Percentiles rank a stretch among this genome's conserved stretches.
Conservation (phyloP, 2,888 invertebrate species). For the Clunio marinus region DNA sequence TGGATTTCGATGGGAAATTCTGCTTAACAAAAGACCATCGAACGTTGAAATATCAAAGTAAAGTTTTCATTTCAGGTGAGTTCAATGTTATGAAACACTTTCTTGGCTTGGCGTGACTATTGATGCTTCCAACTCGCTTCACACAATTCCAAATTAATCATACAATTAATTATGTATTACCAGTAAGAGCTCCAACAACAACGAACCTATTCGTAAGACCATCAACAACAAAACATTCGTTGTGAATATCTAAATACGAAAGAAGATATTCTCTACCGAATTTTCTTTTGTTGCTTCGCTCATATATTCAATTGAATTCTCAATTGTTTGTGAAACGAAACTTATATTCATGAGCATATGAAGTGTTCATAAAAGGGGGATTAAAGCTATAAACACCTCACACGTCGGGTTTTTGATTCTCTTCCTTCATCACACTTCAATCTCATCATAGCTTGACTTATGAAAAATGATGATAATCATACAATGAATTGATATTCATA, state of each 20-base stretch:
- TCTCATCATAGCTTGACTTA: not conserved
- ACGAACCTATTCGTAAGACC: not conserved
- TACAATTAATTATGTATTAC: conserved; percentile 37
- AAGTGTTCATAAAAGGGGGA: conserved; percentile 12
- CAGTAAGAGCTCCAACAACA: too few relatives aligned
- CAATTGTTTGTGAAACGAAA: conserved; percentile 21
- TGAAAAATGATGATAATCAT: conserved; percentile 35
- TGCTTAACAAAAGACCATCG: too few relatives aligned
- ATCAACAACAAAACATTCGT: not conserved
- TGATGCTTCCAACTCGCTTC: not conserved
- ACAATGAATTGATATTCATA: conserved; percentile 24
- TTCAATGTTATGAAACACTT: too few relatives aligned
- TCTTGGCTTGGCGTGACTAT: not conserved
- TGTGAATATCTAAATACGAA: conserved; percentile 8
- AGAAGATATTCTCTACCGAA: conserved; percentile 33
- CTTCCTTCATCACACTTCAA: not conserved
- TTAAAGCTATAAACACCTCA: conserved; percentile 33
- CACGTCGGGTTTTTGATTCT: conserved; percentile 25
- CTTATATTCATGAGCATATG: conserved; percentile 4
- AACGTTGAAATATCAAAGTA: not conserved
- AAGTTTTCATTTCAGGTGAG: not conserved
- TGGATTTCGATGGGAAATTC: too few relatives aligned
- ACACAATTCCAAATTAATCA: conserved; percentile 32
- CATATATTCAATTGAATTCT: too few relatives aligned
- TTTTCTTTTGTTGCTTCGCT: not conserved